A percentile compares a stretch with the other conserved stretches of the same genome.
These are phyloP conservation scores for Leucophenga montana DNA, from an alignment of 2,888 invertebrate species.

Conservation along the genomic window DNA sequence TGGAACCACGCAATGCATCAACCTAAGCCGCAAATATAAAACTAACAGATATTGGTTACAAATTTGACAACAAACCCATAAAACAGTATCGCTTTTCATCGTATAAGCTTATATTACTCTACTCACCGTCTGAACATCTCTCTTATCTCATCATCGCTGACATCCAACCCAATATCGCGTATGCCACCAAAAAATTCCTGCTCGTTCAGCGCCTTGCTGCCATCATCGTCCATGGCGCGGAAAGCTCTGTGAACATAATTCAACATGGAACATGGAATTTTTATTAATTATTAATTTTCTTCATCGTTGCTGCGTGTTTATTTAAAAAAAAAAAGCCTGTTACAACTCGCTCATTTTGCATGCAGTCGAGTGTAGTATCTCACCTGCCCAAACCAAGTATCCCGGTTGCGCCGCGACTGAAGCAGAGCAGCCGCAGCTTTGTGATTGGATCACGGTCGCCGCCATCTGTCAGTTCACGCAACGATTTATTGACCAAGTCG, in stretches of 20 bases:
- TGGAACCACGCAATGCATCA: no score
- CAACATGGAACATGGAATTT: not conserved
- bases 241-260: slow-evolving; percentile 78
- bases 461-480: slow-evolving; percentile 78
- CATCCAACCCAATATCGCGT: slow-evolving; percentile 83
- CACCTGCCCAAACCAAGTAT: slow-evolving; percentile 91
- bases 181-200: slow-evolving; percentile 90
- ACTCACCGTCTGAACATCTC: slow-evolving; percentile 69
- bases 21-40: no score
- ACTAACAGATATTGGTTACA: not conserved
- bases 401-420: slow-evolving; percentile 89
- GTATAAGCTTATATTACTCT: not conserved
- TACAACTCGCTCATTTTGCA: not conserved
- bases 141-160: slow-evolving; percentile 75
- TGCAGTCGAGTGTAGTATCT: no score
- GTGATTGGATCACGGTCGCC: slow-evolving; percentile 84
- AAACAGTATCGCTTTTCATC: not conserved
- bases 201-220: slow-evolving; percentile 85
- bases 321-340: not conserved
- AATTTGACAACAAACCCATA: not conserved
- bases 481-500: slow-evolving; percentile 85
- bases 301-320: not conserved
- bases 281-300: no score
- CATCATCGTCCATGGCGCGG: slow-evolving; percentile 94
- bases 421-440: slow-evolving; percentile 86